Conservation (phyloP, 2,888 invertebrate species). For the Leptopilina drosophilae region DNA sequence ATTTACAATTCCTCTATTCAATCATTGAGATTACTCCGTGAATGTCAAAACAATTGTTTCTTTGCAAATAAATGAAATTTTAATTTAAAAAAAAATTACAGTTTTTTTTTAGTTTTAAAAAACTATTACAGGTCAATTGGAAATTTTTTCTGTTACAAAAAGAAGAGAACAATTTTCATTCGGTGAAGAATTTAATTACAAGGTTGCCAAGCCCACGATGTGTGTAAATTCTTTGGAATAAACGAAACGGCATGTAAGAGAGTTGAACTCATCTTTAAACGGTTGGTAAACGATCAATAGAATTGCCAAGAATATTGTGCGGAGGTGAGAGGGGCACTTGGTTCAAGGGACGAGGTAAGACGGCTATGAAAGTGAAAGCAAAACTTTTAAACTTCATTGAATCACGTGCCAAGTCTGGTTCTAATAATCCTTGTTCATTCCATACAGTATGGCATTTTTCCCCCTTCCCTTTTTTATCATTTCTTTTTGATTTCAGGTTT, state of each 20-base stretch:
- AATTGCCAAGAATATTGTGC: conserved; percentile 46
- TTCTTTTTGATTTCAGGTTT: conserved; percentile 10
- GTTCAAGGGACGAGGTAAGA: conserved; percentile 52
- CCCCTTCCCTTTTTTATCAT: neutral
- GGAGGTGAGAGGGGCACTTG: conserved; percentile 43
- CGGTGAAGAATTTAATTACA: too few relatives aligned
- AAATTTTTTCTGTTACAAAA: too few relatives aligned
- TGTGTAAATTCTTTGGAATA: conserved; percentile 7
- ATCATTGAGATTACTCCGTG: too few relatives aligned
- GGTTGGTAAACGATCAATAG: conserved; percentile 45
- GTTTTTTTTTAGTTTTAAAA: too few relatives aligned
- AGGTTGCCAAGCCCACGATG: conserved; percentile 1
- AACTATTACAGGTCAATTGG: too few relatives aligned
- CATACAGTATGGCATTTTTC: neutral
- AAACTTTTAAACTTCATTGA: conserved; percentile 48
- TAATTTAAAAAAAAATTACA: too few relatives aligned
- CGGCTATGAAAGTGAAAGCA: conserved; percentile 59
- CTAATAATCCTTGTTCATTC: conserved; percentile 23
- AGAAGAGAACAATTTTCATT: too few relatives aligned
- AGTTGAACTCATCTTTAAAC: conserved; percentile 48
- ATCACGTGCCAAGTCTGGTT: conserved; percentile 31
- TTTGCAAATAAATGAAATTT: too few relatives aligned
- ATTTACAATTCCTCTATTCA: too few relatives aligned
- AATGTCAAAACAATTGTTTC: too few relatives aligned
- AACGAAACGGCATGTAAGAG: conserved; percentile 40